Conservation (phyloP, 2,113 vertebrate genomes). For the Elephantulus edwardii region DNA sequence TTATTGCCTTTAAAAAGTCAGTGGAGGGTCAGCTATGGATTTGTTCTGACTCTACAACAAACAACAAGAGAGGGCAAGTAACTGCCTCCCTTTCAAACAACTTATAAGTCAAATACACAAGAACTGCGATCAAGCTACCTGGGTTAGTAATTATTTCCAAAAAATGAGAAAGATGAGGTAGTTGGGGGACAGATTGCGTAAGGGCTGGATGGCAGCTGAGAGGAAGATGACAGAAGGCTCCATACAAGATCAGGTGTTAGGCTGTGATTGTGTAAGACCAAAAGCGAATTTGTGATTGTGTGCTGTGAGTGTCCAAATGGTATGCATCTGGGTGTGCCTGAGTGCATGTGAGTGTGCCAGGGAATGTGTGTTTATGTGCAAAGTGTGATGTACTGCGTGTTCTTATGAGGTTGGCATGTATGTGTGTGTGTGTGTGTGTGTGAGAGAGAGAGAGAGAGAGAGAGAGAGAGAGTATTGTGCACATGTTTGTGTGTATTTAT, state of each 20-base stretch:
- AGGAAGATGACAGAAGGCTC: background rate
- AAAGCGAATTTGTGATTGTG: too few relatives aligned
- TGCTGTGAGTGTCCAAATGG: background rate
- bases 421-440: background rate
- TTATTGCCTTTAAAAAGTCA: too few relatives aligned
- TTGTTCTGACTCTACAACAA: too few relatives aligned
- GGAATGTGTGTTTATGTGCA: background rate
- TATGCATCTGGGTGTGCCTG: background rate
- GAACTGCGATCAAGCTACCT: background rate
- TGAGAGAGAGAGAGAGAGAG: too few relatives aligned
- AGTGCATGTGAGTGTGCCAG: too few relatives aligned
- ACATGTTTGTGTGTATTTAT: background rate
- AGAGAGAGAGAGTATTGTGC: background rate
- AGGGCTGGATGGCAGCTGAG: background rate
- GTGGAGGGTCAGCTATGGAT: too few relatives aligned
- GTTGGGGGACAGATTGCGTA: background rate
- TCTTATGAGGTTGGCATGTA: background rate
- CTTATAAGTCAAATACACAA: background rate
- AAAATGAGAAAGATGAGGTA: background rate
- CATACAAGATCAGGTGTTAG: accelerated
- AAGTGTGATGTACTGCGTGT: background rate
- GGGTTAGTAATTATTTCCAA: background rate
- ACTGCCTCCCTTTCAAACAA: background rate
- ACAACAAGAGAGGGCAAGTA: background rate
- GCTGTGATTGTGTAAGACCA: background rate